Evolutionary conservation across 2,888 invertebrate species (phyloP).

Genomic region (Acrocera orbiculus): DNA sequence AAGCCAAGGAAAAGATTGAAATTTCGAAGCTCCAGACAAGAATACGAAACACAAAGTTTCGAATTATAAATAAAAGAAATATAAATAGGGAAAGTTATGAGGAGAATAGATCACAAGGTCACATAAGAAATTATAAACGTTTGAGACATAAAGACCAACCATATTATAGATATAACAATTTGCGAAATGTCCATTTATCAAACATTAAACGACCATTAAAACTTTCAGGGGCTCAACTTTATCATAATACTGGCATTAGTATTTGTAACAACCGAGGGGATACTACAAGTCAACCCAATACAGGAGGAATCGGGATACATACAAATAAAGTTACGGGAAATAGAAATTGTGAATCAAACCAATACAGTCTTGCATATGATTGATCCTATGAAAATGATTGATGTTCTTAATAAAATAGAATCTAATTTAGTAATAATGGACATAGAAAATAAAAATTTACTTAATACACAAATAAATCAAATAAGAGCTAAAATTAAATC

Average conservation of each 20-base stretch:
- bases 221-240: slow-evolving; percentile 8
- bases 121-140: slow-evolving; percentile 6
- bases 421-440: slow-evolving; percentile 5
- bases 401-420: slow-evolving; percentile 5
- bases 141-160: slow-evolving; percentile 8
- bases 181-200: slow-evolving; percentile 8
- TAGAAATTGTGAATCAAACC: slow-evolving; percentile 4
- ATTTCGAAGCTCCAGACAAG: no score
- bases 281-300: slow-evolving; percentile 1
- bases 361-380: slow-evolving; percentile 8
- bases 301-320: slow-evolving; percentile 1
- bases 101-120: slow-evolving; percentile 4
- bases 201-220: slow-evolving; percentile 11
- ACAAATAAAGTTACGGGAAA: background rate
- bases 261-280: background rate
- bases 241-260: slow-evolving; percentile 1
- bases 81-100: slow-evolving; percentile 2
- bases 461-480: slow-evolving; percentile 6
- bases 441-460: slow-evolving; percentile 5
- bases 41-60: slow-evolving; percentile 7
- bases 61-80: slow-evolving; percentile 3
- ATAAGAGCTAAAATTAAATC: slow-evolving; percentile 9
- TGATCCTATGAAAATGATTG: slow-evolving; percentile 5
- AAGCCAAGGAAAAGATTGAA: slow-evolving; percentile 6
- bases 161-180: slow-evolving; percentile 4